A percentile compares a stretch with the other conserved stretches of the same genome.
Conservation (phyloP, 1,140 invertebrate genomes). For the Bactericera cockerelli region DNA sequence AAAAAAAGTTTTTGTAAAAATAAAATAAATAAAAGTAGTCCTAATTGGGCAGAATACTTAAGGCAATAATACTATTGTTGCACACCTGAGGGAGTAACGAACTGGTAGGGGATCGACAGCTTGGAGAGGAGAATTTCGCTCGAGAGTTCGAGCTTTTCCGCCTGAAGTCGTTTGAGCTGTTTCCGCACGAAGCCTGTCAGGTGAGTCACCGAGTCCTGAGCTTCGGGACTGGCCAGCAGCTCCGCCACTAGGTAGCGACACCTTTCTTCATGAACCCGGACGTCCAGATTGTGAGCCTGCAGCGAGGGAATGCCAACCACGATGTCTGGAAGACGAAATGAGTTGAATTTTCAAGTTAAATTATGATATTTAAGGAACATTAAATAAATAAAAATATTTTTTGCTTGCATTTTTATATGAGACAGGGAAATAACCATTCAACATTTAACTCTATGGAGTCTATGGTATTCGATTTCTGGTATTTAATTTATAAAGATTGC, state of each 20-base stretch:
- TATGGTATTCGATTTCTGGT: too few relatives aligned
- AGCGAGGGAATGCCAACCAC: conserved; percentile 72
- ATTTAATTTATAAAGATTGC: too few relatives aligned
- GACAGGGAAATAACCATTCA: too few relatives aligned
- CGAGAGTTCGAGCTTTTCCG: conserved; percentile 62
- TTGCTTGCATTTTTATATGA: too few relatives aligned
- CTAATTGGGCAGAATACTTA: too few relatives aligned
- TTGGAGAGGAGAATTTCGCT: conserved; percentile 56
- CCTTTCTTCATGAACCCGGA: conserved; percentile 74
- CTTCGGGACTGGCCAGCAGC: conserved; percentile 71
- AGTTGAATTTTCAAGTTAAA: too few relatives aligned
- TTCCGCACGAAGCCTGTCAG: conserved; percentile 62
- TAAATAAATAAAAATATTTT: too few relatives aligned
- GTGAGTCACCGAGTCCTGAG: conserved; percentile 55
- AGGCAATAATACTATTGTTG: too few relatives aligned
- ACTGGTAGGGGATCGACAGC: conserved; percentile 63
- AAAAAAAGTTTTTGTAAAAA: too few relatives aligned
- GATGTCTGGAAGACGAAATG: conserved; percentile 52
- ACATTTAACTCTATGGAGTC: too few relatives aligned
- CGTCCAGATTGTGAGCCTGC: conserved; percentile 70
- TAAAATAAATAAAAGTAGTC: too few relatives aligned
- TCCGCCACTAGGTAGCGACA: conserved; percentile 84
- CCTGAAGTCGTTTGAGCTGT: conserved; percentile 57
- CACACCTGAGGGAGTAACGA: conserved; percentile 56
- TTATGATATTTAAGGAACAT: too few relatives aligned